phyloP scores from a whole-genome alignment of 64 coral and sea anemone genomes.

The Stylophora pistillata region DNA sequence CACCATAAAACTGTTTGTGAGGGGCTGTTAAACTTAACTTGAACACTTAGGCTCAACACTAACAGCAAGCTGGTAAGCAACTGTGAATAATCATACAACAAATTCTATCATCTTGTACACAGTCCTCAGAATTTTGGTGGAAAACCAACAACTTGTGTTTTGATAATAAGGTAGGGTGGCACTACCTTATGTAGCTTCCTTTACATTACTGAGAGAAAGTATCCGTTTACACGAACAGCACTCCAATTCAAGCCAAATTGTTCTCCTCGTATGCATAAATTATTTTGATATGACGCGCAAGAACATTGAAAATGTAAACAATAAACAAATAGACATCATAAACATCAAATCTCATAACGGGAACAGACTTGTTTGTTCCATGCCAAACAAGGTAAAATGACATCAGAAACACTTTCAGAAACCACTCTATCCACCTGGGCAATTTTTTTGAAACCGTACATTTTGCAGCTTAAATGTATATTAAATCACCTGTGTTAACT shows the following conservation, averaged over 20 bases:
- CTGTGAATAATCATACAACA: background rate
- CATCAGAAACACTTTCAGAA: background rate
- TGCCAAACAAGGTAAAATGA: background rate
- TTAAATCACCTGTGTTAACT: conserved; percentile 21
- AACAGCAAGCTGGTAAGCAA: no score
- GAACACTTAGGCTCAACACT: no score
- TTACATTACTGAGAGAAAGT: background rate
- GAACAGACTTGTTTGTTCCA: conserved; percentile 1
- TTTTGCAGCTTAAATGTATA: background rate
- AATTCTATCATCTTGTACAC: background rate
- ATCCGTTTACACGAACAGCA: background rate
- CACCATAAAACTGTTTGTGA: no score
- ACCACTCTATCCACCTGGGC: background rate
- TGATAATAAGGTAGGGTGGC: background rate
- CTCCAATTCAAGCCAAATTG: no score
- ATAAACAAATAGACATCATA: background rate
- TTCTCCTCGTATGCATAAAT: no score
- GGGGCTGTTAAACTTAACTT: no score
- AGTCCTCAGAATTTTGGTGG: background rate
- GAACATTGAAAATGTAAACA: no score
- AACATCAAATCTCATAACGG: background rate
- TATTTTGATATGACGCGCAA: no score
- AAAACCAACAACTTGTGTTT: background rate
- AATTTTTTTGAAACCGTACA: background rate
- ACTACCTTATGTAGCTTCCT: background rate